Base-by-base conservation (phyloP, 2,113 vertebrate genomes). In the Tautogolabrus adspersus region DNA sequence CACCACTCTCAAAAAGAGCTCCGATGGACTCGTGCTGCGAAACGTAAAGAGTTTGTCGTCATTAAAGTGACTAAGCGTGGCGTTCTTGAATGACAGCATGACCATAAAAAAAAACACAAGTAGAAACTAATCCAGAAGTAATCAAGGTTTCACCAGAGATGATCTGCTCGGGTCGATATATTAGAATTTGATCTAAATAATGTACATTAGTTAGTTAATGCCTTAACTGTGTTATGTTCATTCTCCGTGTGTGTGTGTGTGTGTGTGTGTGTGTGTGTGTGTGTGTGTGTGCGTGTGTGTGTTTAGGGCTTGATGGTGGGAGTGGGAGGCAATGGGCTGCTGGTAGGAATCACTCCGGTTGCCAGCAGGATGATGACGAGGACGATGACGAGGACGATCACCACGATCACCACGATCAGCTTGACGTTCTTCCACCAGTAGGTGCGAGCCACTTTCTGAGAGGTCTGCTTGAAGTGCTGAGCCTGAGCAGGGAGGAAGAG, bases 381-480 rank as follows among this genome's bases (percentile, higher is more conserved):
- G 47, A 98, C 0, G 60, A 98, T 89, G 87, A 97, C 65, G 22
- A 86, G 60, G 0, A 97, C 96, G 0, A 97, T 57, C 2, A 97
- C 90, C 3, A 97, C 89, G 5, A 98, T 96, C 66, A 96, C 23
- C 46, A 95, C 52, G 0, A 97, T 88, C 92, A 98, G 92, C 95
- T 98, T 99, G 65, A 95, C 87, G 1, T 98, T 98, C 92, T 97
- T 97, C 97, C 97, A 98, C 97, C 97, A 98, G 94, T 96, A 97
- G 40, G 95, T 93, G 0, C 96, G 95, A 1, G 96, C 96, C 87
- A 99, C 93, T 86, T 97, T 98, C 90, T 96, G 96, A 0, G 97
- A 96, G 0, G 96, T 97, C 0, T 97, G 97, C 92, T 96, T 96
- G 93, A 98, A 98, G 93, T 97, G 94, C 83, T 99, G 96, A 0